Conservation (phyloP, 30 jellyfish, hydroid and myxozoan genomes). For the Aurelia sp. region DNA sequence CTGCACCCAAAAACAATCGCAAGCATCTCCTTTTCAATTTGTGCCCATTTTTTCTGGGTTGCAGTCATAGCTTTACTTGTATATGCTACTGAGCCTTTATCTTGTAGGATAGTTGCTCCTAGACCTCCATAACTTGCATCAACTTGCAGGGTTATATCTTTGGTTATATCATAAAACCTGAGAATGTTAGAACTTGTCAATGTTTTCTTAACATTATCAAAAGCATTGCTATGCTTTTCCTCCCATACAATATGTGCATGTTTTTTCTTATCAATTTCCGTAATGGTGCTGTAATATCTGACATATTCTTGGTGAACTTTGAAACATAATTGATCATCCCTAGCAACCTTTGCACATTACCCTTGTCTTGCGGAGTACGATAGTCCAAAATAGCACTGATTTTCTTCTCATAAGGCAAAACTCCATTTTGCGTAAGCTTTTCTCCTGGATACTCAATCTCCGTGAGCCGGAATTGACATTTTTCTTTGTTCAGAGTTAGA, state of each 20-base stretch:
- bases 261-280: too few relatives aligned
- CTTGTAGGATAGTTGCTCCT: conserved; percentile 38
- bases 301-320: too few relatives aligned
- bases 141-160: conserved; percentile 14
- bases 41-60: too few relatives aligned
- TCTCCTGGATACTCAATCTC: conserved; percentile 32
- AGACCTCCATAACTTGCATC: conserved; percentile 48
- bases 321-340: too few relatives aligned
- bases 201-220: conserved; percentile 29
- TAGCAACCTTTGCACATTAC: too few relatives aligned
- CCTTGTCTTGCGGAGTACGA: conserved; percentile 27
- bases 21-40: too few relatives aligned
- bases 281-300: too few relatives aligned
- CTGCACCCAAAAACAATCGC: too few relatives aligned
- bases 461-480: conserved; percentile 6
- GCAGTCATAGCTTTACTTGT: too few relatives aligned
- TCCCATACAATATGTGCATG: not conserved
- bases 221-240: conserved; percentile 16
- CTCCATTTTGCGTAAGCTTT: not conserved
- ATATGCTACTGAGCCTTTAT: too few relatives aligned
- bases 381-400: conserved; percentile 24
- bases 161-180: not conserved
- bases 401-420: conserved; percentile 9
- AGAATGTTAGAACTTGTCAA: conserved; percentile 7
- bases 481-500: conserved; percentile 1